phyloP scores from a whole-genome alignment of 2,113 vertebrate species.

The Elephas maximus region DNA sequence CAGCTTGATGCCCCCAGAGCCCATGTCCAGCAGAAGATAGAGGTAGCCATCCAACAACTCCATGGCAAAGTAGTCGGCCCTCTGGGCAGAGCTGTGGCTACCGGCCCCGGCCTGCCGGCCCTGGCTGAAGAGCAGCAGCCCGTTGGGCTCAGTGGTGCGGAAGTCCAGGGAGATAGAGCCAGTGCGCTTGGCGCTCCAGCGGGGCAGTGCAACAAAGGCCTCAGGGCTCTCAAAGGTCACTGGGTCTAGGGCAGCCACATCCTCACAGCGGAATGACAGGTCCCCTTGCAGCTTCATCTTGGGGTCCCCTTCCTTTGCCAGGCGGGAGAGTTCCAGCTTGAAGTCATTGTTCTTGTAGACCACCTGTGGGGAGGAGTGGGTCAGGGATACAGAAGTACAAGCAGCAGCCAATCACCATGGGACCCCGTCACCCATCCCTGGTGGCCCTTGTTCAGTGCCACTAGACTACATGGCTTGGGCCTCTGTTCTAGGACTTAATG shows the following conservation, averaged over 20 bases:
- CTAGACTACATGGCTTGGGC: neutral
- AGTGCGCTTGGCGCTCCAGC: slow-evolving; percentile 93
- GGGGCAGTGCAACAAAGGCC: slow-evolving; percentile 92
- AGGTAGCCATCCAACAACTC: slow-evolving; percentile 96
- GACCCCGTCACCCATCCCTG: neutral
- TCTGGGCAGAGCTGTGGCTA: slow-evolving; percentile 86
- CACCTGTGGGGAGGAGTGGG: slow-evolving; percentile 87
- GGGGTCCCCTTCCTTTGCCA: slow-evolving; percentile 94
- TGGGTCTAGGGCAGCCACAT: slow-evolving; percentile 94
- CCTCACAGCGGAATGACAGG: slow-evolving; percentile 94
- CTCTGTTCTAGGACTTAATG: neutral
- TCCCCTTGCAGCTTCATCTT: slow-evolving; percentile 96
- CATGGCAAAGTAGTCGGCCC: slow-evolving; percentile 95
- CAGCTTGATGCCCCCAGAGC: slow-evolving; percentile 95
- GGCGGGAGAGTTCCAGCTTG: slow-evolving; percentile 95
- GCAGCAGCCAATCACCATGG: neutral
- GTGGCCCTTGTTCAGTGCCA: neutral
- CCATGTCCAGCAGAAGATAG: slow-evolving; percentile 96
- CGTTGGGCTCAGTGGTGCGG: slow-evolving; percentile 94
- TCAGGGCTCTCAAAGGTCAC: slow-evolving; percentile 94
- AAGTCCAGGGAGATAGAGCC: slow-evolving; percentile 97
- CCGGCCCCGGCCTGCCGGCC: slow-evolving; percentile 89
- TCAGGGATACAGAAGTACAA: neutral
- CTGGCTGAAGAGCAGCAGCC: slow-evolving; percentile 94
- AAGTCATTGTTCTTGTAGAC: slow-evolving; percentile 99